These are phyloP conservation scores for Acanthisitta chloris DNA, from an alignment of 2,113 vertebrate species.

Conservation along the genomic window DNA sequence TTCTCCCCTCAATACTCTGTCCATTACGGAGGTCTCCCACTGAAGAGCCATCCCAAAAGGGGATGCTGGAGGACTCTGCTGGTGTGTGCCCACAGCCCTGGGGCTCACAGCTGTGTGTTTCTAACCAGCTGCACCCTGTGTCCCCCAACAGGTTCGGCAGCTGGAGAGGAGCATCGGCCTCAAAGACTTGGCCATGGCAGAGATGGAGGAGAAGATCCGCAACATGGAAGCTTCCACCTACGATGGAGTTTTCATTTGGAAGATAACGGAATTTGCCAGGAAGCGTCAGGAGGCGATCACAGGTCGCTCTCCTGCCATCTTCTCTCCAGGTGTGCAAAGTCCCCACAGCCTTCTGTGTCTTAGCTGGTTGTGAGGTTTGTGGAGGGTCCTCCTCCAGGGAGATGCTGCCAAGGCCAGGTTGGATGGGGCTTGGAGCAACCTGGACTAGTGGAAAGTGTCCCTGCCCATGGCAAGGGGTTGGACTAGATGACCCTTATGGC, in stretches of 20 bases:
- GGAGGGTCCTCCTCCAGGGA: not conserved
- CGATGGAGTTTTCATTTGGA: constrained; percentile 91
- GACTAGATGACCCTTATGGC: not conserved
- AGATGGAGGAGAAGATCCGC: constrained; percentile 82
- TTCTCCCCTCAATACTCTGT: accelerated
- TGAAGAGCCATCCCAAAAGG: accelerated
- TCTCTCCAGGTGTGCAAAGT: constrained; percentile 85
- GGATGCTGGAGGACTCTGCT: accelerated
- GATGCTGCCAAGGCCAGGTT: not conserved
- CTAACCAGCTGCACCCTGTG: not conserved
- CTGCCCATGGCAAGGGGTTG: not conserved
- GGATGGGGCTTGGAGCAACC: not conserved
- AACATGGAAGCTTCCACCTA: constrained; percentile 84
- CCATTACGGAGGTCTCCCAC: accelerated
- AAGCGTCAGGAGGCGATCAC: constrained; percentile 87
- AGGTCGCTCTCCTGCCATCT: constrained; percentile 86
- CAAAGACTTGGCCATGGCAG: constrained; percentile 86
- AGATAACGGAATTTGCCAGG: constrained; percentile 84
- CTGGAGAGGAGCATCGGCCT: constrained; percentile 84
- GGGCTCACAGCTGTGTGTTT: not conserved
- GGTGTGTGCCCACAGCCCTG: not conserved
- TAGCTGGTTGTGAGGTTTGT: not conserved
- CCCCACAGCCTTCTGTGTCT: not conserved
- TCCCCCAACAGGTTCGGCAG: constrained; percentile 82
- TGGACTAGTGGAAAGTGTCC: not conserved